Percentiles rank a stretch among this genome's conserved stretches.
Conservation (phyloP, 2,113 vertebrate species). For the Actinemys pallida region DNA sequence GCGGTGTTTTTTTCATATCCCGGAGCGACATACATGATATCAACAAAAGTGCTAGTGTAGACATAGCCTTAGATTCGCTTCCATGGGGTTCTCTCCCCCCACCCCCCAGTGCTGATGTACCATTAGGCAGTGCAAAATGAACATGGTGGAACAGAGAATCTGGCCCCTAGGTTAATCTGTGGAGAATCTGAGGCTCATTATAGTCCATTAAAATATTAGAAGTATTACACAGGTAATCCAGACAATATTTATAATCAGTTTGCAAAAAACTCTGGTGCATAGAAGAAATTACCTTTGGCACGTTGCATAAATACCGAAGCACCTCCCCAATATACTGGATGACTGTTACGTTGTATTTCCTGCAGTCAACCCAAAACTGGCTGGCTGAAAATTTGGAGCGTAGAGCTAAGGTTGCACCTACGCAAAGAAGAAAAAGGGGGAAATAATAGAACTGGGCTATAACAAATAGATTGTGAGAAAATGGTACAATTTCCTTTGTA, state of each 20-base stretch:
- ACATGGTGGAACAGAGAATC: neutral
- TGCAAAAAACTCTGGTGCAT: neutral
- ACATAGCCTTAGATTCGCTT: neutral
- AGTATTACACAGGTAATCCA: neutral
- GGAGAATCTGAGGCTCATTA: neutral
- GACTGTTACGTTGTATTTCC: constrained; percentile 86
- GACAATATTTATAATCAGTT: neutral
- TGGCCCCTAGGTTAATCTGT: neutral
- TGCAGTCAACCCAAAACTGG: constrained; percentile 93
- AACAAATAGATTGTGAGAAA: neutral
- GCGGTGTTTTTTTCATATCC: no score
- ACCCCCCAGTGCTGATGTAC: neutral
- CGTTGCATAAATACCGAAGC: constrained; percentile 87
- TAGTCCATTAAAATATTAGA: neutral
- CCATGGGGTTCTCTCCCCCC: neutral
- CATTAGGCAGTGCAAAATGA: neutral
- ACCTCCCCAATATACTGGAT: constrained; percentile 92
- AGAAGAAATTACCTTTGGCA: constrained; percentile 80
- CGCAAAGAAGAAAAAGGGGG: neutral
- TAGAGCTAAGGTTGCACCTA: constrained; percentile 87
- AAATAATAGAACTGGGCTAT: neutral
- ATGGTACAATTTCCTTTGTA: neutral
- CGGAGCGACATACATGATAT: no score
- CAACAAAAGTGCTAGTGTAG: no score
- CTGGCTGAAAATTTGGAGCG: constrained; percentile 89